These are phyloP conservation scores for Crepidodera aurea DNA, from an alignment of 2,888 invertebrate species.

Conservation along the genomic window DNA sequence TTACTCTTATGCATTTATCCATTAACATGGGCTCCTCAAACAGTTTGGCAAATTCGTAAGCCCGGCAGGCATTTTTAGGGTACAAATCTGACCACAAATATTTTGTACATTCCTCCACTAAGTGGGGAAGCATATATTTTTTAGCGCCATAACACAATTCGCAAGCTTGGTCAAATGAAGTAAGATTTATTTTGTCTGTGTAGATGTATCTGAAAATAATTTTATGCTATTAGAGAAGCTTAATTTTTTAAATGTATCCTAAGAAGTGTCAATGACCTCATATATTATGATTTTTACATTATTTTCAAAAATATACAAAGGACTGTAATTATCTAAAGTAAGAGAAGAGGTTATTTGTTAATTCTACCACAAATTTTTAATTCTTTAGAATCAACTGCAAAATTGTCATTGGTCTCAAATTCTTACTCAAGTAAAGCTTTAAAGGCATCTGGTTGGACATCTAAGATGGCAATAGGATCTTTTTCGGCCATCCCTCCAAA, in stretches of 20 bases:
- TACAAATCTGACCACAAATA: slow-evolving; percentile 84
- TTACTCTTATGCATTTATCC: slow-evolving; percentile 81
- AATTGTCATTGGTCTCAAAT: background rate
- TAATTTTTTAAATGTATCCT: background rate
- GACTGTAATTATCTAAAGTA: too few relatives aligned
- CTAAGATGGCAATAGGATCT: slow-evolving; percentile 78
- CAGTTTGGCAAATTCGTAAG: slow-evolving; percentile 85
- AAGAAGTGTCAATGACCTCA: too few relatives aligned
- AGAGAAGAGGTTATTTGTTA: too few relatives aligned
- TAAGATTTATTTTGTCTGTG: slow-evolving; percentile 80
- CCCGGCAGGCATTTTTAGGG: slow-evolving; percentile 82
- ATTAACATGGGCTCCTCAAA: slow-evolving; percentile 84
- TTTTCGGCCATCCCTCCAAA: slow-evolving; percentile 85
- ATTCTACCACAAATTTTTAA: too few relatives aligned
- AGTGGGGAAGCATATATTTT: slow-evolving; percentile 85
- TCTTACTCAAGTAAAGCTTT: slow-evolving; percentile 78
- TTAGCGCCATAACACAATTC: slow-evolving; percentile 89
- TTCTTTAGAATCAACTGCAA: too few relatives aligned
- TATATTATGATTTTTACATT: too few relatives aligned
- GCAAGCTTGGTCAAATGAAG: slow-evolving; percentile 86
- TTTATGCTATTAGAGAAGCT: background rate
- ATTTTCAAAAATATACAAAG: too few relatives aligned
- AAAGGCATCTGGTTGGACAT: slow-evolving; percentile 88
- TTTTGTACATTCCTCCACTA: slow-evolving; percentile 83
- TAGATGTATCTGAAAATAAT: slow-evolving; percentile 77